Evolutionary conservation across 1,140 invertebrate species (phyloP), one percentile per base, ranked within the genome.

Genomic region (Danaus melanippus): DNA sequence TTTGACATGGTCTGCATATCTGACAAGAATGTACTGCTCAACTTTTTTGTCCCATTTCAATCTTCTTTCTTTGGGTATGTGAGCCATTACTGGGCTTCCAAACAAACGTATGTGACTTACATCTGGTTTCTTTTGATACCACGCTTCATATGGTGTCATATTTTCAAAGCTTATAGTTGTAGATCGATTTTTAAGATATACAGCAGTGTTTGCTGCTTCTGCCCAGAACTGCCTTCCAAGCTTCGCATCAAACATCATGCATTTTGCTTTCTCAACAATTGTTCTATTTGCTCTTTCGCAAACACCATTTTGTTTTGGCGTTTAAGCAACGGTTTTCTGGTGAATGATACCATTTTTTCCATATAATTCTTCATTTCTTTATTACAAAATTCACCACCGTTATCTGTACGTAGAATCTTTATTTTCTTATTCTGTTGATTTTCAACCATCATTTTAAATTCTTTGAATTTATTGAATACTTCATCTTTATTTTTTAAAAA

Each of bases 301-400:
- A 12, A 50, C 41, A 50, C 39, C 39, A 50, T 50, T 50, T 40
- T 42, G 49, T 10, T 40, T 40, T 12, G n/a, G 40, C 12, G 39
- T 42, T 10, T 50, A 50, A 9, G 49, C 39, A 50, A 41, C 42
- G n/a, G 39, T 50, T 40, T 42, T 50, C 6, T 50, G 40, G 39
- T 50, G 40, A 41, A 42, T 50, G 2, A 50, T 50, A 12, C 49
- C 21, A 12, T 10, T 42, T 21, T 50, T 39, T 8, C 8, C 10
- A 42, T 11, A 10, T 42, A 50, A n/a, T 39, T 50, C 2, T 50
- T 40, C 40, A 9, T 42, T 10, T 42, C 39, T 9, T 2, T 15
- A 41, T 15, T 42, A 46, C 21, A 52, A 53, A 53, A 53, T 39
- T 53, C 44, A 46, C 44, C 43, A 40, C 44, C 43, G 10, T 53